These are phyloP conservation scores for Chrysogorgia sp. DNA, from an alignment of 92 coral and sea anemone species.

Conservation along the genomic window DNA sequence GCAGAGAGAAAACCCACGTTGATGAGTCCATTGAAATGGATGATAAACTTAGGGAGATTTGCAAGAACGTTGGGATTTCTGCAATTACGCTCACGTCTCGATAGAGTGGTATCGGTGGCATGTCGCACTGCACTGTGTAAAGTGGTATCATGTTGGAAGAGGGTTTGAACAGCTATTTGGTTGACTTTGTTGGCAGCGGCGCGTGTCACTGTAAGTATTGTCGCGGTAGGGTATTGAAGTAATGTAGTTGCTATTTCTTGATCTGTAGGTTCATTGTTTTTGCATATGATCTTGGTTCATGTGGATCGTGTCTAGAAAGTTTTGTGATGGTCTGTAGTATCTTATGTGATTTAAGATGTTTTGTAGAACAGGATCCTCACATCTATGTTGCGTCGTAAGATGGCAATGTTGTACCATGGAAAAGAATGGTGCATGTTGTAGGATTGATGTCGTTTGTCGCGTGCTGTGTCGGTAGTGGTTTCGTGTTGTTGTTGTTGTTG, in stretches of 20 bases:
- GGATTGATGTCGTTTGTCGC: too few relatives aligned
- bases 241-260: neutral
- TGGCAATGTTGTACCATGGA: neutral
- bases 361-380: constrained; percentile 5
- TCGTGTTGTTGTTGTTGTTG: constrained; percentile 56
- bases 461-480: neutral
- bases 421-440: neutral
- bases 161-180: neutral
- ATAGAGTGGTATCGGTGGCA: neutral
- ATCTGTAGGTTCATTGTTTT: neutral
- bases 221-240: neutral
- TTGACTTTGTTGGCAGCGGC: neutral
- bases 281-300: neutral
- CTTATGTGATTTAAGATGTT: constrained; percentile 1
- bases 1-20: constrained; percentile 33
- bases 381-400: constrained; percentile 35
- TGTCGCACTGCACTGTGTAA: neutral
- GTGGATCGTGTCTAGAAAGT: neutral
- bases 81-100: constrained; percentile 7
- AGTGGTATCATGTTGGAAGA: neutral
- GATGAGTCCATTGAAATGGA: constrained; percentile 41
- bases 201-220: constrained; percentile 10
- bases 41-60: constrained; percentile 27
- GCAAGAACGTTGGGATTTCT: constrained; percentile 35
- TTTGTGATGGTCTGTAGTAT: constrained; percentile 14